These are phyloP conservation scores for Drosophila lacertosa DNA, from an alignment of 1,140 invertebrate genomes.

Conservation along the genomic window DNA sequence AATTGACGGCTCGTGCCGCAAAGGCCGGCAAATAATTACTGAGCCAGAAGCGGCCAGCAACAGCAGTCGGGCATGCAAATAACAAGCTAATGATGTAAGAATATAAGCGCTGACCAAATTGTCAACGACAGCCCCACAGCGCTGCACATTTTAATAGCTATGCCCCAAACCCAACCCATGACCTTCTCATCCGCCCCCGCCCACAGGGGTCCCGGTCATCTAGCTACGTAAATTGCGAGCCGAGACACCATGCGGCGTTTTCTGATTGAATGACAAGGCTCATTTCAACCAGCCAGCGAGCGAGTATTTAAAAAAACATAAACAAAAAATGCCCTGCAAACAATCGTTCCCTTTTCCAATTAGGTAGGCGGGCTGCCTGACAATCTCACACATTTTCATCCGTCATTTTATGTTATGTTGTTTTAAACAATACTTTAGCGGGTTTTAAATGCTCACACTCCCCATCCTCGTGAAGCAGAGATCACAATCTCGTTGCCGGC, in stretches of 20 bases:
- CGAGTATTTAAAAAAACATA: too few relatives aligned
- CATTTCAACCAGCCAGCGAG: conserved; percentile 20
- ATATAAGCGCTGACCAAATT: conserved; percentile 79
- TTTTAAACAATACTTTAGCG: conserved; percentile 41
- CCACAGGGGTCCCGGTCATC: not conserved
- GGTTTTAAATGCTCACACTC: conserved; percentile 9
- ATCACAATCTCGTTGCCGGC: conserved; percentile 6
- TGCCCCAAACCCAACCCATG: conserved; percentile 23
- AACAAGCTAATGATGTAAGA: conserved; percentile 82
- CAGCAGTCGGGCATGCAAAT: conserved; percentile 64
- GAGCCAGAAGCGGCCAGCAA: conserved; percentile 14
- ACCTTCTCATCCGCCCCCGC: not conserved
- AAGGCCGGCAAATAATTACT: conserved; percentile 61
- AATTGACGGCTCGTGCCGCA: conserved; percentile 75
- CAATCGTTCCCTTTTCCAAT: not conserved
- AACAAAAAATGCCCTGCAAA: conserved; percentile 5
- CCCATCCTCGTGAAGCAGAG: conserved; percentile 3
- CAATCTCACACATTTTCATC: conserved; percentile 48
- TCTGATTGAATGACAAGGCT: conserved; percentile 80
- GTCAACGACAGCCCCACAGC: conserved; percentile 69
- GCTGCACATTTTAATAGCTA: conserved; percentile 44
- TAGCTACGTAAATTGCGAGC: conserved; percentile 25
- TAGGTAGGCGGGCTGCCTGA: conserved; percentile 40
- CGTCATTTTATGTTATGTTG: conserved; percentile 37
- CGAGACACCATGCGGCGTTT: conserved; percentile 75